phyloP scores from a whole-genome alignment of 2,113 vertebrate genomes.

The Ramphastos sulfuratus region DNA sequence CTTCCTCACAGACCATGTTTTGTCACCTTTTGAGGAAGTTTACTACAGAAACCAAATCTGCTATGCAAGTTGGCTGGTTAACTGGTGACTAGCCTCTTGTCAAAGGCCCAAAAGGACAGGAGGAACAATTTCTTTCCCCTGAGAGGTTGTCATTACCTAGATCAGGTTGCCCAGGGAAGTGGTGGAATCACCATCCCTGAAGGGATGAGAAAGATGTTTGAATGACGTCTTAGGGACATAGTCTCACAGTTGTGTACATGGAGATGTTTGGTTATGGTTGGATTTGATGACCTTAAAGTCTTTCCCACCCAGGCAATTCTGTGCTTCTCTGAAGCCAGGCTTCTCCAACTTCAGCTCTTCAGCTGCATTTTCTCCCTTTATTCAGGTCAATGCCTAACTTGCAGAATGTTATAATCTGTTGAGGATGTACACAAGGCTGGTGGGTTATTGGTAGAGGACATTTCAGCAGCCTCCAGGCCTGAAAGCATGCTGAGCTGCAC shows the following conservation, averaged over 20 bases:
- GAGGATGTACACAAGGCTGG: background rate
- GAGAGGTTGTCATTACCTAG: too few relatives aligned
- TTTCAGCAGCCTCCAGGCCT: background rate
- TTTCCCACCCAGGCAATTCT: too few relatives aligned
- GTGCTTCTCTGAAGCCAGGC: background rate
- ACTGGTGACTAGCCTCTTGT: background rate
- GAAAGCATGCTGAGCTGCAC: background rate
- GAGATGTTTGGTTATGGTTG: too few relatives aligned
- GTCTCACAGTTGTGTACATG: too few relatives aligned
- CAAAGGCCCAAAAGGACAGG: background rate
- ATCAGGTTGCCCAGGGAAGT: too few relatives aligned
- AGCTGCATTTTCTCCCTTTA: background rate
- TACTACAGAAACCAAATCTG: background rate
- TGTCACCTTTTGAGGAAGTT: background rate
- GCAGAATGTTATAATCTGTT: rapidly evolving
- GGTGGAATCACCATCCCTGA: too few relatives aligned
- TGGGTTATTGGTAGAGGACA: background rate
- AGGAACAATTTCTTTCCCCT: too few relatives aligned
- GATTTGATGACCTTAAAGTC: too few relatives aligned
- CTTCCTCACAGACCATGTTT: background rate
- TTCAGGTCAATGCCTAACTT: background rate
- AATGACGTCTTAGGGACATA: too few relatives aligned
- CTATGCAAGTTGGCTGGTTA: rapidly evolving
- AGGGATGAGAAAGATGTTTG: too few relatives aligned
- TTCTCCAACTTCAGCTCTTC: background rate